Base-by-base conservation (phyloP, 2,888 invertebrate genomes). In the Antitype chi region DNA sequence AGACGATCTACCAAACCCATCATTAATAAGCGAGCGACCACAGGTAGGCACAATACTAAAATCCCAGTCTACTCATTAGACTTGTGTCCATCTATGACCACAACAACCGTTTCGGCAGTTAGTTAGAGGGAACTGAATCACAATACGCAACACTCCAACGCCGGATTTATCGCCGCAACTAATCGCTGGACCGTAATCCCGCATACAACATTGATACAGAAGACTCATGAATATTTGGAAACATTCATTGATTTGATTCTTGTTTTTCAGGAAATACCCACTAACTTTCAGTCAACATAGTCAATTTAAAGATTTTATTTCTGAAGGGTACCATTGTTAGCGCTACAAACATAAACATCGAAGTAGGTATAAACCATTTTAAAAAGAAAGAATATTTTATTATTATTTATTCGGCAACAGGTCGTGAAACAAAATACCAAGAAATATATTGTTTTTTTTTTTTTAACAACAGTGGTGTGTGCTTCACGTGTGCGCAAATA, bases 91-190 rank as follows among this genome's bases (percentile, higher is more conserved):
- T 87, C 81, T 87, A 74, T 76, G 80, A 83, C 87, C 87, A 84
- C 87, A 84, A 85, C 87, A 83, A 81, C 79, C 78, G 78, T 78
- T 83, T 81, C 78, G 62, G 64, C 81, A 89, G 86, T 87, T 86
- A 89, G 88, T 88, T 89, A 89, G 83, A 77, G 81, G 80, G 74
- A 87, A 86, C 88, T 87, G 90, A 89, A 89, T 91, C 87, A 89
- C 87, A 88, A 91, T 88, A 88, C 87, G 82, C 87, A 86, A 86
- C 87, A 87, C 87, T 88, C 78, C 85, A 84, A 84, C 85, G 71
- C 80, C 70, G 80, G 85, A 91, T 92, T 92, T 88, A 91, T 90
- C 80, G 79, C 80, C 76, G 73, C 78, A 81, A 83, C 89, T 88
- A 89, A 89, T 90, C 85, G 85, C 70, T 81, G 73, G 87, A 72